These are phyloP conservation scores for Panthera uncia DNA, from an alignment of 2,113 vertebrate species.

Conservation along the genomic window DNA sequence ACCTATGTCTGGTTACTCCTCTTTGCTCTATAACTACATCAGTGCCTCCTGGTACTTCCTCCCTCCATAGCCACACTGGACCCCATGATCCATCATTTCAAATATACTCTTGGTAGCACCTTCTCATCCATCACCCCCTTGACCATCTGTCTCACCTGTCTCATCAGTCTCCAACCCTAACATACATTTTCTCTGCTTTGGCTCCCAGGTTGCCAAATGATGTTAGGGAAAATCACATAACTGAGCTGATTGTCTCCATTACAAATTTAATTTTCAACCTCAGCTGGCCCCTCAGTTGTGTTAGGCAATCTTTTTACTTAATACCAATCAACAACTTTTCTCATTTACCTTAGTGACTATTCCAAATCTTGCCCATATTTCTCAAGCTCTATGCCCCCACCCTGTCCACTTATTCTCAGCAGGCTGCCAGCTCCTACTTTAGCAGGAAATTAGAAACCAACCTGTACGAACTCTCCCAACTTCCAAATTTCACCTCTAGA, in stretches of 20 bases:
- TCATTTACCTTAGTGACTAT: background rate
- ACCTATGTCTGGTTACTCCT: background rate
- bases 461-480: background rate
- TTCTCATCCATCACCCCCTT: slow-evolving; percentile 1
- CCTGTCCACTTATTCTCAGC: background rate
- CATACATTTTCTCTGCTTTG: slow-evolving; percentile 48
- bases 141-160: slow-evolving; percentile 15
- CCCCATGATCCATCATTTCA: background rate
- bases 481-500: background rate
- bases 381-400: background rate
- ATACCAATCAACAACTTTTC: slow-evolving; percentile 22
- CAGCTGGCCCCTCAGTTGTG: background rate
- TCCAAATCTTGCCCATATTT: slow-evolving; percentile 2
- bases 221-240: slow-evolving; percentile 5
- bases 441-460: background rate
- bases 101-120: background rate
- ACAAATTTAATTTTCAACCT: slow-evolving; percentile 63
- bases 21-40: background rate
- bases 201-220: background rate
- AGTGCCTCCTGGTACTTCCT: background rate
- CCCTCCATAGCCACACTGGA: background rate
- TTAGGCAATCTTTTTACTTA: slow-evolving; percentile 42
- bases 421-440: background rate
- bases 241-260: background rate
- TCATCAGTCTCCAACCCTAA: background rate